Conservation (phyloP, 2,797 vertebrate genomes). For the Pteropus rufus region DNA sequence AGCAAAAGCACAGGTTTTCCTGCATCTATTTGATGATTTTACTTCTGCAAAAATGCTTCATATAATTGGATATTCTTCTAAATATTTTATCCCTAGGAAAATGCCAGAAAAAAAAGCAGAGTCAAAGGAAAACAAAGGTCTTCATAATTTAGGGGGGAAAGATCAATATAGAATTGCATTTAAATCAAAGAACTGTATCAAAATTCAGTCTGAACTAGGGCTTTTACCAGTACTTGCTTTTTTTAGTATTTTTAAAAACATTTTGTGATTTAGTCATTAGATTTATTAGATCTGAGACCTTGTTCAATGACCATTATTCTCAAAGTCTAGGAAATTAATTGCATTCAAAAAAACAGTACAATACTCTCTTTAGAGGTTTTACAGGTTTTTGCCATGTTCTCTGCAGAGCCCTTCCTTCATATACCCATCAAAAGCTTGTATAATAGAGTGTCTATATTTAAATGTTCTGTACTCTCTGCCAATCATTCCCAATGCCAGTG, state of each 20-base stretch:
- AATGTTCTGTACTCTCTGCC: neutral
- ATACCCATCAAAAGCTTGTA: neutral
- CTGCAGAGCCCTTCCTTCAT: neutral
- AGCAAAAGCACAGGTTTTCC: neutral
- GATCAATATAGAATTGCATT: neutral
- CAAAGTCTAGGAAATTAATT: neutral
- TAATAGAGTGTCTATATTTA: neutral
- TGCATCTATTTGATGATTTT: neutral
- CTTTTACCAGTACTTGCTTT: conserved; percentile 1
- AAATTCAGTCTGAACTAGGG: neutral
- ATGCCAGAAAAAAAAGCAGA: neutral
- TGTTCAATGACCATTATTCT: neutral
- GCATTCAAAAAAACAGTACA: neutral
- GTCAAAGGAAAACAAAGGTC: neutral
- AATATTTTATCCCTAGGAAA: neutral
- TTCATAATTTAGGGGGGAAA: neutral
- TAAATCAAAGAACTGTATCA: neutral
- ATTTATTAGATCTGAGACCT: conserved; percentile 1
- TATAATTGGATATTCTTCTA: neutral
- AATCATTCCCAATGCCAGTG: neutral
- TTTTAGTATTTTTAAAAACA: conserved; percentile 1
- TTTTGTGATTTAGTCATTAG: neutral
- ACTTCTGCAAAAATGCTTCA: neutral
- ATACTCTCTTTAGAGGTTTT: neutral
- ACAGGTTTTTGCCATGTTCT: neutral